Evolutionary conservation across 1,140 invertebrate species (phyloP).

Genomic region (Trichoplusia ni): DNA sequence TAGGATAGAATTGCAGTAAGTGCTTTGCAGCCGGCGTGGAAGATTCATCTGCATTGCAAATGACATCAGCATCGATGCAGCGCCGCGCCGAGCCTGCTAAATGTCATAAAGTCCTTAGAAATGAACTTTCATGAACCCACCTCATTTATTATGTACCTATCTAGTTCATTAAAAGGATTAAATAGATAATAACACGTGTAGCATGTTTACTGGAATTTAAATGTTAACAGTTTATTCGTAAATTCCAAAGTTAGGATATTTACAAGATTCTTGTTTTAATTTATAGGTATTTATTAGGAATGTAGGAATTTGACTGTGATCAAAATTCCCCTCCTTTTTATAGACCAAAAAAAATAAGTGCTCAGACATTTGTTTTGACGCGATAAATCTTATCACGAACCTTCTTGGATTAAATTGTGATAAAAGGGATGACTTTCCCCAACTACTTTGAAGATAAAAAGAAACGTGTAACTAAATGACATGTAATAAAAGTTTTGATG

Average conservation of each 20-base stretch:
- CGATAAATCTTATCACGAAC: background rate
- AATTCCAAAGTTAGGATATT: no score
- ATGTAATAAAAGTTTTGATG: background rate
- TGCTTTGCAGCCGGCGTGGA: constrained; percentile 26
- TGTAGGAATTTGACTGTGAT: no score
- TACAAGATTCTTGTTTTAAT: no score
- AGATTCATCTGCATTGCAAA: constrained; percentile 54
- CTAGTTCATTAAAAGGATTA: background rate
- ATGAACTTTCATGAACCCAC: background rate
- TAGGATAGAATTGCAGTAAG: no score
- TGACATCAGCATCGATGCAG: constrained; percentile 35
- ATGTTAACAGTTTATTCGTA: no score
- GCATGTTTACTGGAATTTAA: no score
- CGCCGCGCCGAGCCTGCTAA: background rate
- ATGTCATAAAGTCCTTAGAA: constrained; percentile 3
- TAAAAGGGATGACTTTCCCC: background rate
- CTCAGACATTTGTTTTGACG: no score
- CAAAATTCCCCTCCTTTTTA: no score
- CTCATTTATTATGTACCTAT: background rate
- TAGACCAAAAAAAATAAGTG: no score
- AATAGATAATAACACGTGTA: no score
- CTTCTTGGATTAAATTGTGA: background rate
- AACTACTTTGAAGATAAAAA: background rate
- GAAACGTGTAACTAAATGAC: background rate
- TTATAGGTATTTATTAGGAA: no score